Conservation (phyloP, 1,140 invertebrate genomes). For the Cyphomyrmex costatus region DNA sequence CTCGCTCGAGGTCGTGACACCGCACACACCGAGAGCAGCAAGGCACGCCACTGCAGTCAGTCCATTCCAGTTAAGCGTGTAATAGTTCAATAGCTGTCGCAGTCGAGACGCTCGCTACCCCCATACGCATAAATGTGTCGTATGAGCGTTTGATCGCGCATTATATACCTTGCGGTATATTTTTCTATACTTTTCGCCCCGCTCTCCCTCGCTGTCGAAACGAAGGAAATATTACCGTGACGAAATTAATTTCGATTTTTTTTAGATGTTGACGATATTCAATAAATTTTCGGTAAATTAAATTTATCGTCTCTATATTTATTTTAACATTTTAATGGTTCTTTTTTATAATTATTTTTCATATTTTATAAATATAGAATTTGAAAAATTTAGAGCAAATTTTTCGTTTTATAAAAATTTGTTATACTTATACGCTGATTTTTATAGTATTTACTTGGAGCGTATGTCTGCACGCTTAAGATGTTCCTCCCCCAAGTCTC, state of each 20-base stretch:
- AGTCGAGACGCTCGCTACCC: conserved; percentile 59
- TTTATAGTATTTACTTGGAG: background rate
- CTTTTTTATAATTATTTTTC: background rate
- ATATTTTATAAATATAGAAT: background rate
- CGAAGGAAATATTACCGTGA: conserved; percentile 13
- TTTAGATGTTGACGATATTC: background rate
- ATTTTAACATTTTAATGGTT: background rate
- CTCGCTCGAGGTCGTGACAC: conserved; percentile 73
- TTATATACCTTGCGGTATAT: conserved; percentile 14
- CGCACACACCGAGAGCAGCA: conserved; percentile 70
- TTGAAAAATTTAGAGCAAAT: background rate
- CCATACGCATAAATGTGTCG: conserved; percentile 31
- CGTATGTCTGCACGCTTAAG: background rate
- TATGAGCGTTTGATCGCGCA: conserved; percentile 56
- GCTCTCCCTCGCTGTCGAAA: background rate
- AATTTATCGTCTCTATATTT: background rate
- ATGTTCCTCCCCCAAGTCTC: conserved; percentile 16
- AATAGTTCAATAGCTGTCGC: conserved; percentile 84
- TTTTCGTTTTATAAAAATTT: background rate
- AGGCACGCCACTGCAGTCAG: conserved; percentile 79
- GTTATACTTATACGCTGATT: background rate
- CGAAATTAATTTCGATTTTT: conserved; percentile 34
- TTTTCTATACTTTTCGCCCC: conserved; percentile 10
- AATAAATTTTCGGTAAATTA: background rate
- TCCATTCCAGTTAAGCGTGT: conserved; percentile 82